Percentiles rank a stretch among this genome's conserved stretches.
Evolutionary conservation across 1,140 invertebrate species (phyloP).

Genomic region (Globodera rostochiensis): DNA sequence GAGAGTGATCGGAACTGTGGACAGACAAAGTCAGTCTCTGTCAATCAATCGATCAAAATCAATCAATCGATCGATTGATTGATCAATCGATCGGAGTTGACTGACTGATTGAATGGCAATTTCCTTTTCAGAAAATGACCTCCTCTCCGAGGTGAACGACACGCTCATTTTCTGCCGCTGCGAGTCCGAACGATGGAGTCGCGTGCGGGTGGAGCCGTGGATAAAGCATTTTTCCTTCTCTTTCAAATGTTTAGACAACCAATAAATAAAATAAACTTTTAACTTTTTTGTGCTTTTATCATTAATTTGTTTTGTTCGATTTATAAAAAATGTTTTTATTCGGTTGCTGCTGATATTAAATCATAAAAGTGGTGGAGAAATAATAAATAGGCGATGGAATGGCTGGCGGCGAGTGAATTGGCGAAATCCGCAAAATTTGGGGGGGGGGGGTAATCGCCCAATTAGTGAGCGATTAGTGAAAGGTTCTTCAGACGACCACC

Average conservation of each 20-base stretch:
- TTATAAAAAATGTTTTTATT: background rate
- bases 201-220: constrained; percentile 30
- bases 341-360: too few relatives aligned
- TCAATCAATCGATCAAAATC: background rate
- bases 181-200: constrained; percentile 20
- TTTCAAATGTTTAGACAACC: constrained; percentile 18
- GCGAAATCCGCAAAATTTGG: background rate
- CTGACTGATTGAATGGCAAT: background rate
- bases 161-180: constrained; percentile 30
- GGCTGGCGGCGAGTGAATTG: background rate
- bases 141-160: constrained; percentile 18
- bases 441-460: background rate
- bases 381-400: too few relatives aligned
- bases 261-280: background rate
- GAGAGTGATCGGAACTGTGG: constrained; percentile 15
- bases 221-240: constrained; percentile 23
- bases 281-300: background rate
- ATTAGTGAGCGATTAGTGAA: background rate
- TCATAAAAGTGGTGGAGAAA: too few relatives aligned
- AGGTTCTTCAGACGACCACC: too few relatives aligned
- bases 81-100: background rate
- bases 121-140: constrained; percentile 1
- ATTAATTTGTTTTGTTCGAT: too few relatives aligned
- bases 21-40: constrained; percentile 4
- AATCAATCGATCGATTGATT: too few relatives aligned